Conservation (phyloP, 2,888 invertebrate species). For the Drosophila monieri region DNA sequence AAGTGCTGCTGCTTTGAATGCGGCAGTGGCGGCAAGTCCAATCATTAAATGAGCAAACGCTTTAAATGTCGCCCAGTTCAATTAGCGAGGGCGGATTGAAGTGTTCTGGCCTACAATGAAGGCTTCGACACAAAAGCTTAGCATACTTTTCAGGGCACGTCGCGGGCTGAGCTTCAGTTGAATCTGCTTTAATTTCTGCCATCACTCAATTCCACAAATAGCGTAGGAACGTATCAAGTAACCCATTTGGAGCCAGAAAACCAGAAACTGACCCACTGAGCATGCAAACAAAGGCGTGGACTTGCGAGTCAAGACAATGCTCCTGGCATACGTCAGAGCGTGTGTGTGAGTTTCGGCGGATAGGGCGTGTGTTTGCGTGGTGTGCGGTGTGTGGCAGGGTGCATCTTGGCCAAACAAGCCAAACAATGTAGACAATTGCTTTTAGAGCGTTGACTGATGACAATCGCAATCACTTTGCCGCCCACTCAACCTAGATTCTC, state of each 20-base stretch:
- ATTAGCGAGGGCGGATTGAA: slow-evolving; percentile 10
- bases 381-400: slow-evolving; percentile 17
- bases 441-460: slow-evolving; percentile 79
- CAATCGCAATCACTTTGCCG: slow-evolving; percentile 77
- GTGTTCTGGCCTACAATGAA: background rate
- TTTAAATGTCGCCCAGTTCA: slow-evolving; percentile 54
- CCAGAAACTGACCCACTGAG: slow-evolving; percentile 41
- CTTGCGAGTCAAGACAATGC: slow-evolving; percentile 66
- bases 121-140: background rate
- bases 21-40: slow-evolving; percentile 43
- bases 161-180: background rate
- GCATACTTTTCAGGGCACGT: background rate
- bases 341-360: slow-evolving; percentile 10
- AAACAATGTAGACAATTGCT: slow-evolving; percentile 79
- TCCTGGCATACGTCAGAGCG: slow-evolving; percentile 18
- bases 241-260: slow-evolving; percentile 38
- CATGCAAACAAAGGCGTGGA: slow-evolving; percentile 70
- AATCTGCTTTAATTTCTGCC: slow-evolving; percentile 24
- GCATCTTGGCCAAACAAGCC: slow-evolving; percentile 76
- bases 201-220: slow-evolving; percentile 13
- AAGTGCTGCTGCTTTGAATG: slow-evolving; percentile 54
- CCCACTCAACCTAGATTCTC: slow-evolving; percentile 75
- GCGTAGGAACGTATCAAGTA: slow-evolving; percentile 33
- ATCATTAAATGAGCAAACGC: slow-evolving; percentile 63
- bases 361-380: slow-evolving; percentile 20